phyloP scores from a whole-genome alignment of 2,888 invertebrate species.

The Standfussiana lucernea region DNA sequence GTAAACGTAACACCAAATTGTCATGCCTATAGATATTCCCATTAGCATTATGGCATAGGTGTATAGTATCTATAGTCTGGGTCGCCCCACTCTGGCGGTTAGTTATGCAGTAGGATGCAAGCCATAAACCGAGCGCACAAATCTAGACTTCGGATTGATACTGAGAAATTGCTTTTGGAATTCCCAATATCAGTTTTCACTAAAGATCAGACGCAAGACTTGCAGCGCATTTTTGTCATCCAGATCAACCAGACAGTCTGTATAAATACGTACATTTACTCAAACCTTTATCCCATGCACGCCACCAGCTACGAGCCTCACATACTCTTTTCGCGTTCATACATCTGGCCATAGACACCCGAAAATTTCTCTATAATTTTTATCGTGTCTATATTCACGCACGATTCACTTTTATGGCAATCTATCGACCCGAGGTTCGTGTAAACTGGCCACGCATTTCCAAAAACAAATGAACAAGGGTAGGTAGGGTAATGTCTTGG shows the following conservation, averaged over 20 bases:
- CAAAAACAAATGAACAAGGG: conserved; percentile 39
- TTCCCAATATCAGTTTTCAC: too few species aligned
- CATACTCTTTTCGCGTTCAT: neutral
- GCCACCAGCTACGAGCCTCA: neutral
- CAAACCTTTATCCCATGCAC: neutral
- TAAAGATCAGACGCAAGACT: neutral
- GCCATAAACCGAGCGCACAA: neutral
- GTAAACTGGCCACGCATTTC: conserved; percentile 22
- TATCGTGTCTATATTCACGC: conserved; percentile 33
- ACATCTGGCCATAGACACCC: neutral
- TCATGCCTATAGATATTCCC: neutral
- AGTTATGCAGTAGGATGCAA: neutral
- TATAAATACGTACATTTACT: neutral
- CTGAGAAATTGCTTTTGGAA: neutral
- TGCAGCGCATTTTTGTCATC: neutral
- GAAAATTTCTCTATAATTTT: conserved; percentile 25
- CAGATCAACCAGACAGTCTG: neutral
- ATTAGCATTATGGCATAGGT: neutral
- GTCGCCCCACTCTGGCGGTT: neutral
- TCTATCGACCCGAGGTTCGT: conserved; percentile 29
- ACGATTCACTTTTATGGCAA: conserved; percentile 47
- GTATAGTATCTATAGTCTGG: neutral
- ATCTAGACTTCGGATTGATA: neutral
- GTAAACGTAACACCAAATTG: neutral
- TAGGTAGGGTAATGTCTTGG: conserved; percentile 31